phyloP scores from a whole-genome alignment of 2,113 vertebrate species.

The Sapajus apella region DNA sequence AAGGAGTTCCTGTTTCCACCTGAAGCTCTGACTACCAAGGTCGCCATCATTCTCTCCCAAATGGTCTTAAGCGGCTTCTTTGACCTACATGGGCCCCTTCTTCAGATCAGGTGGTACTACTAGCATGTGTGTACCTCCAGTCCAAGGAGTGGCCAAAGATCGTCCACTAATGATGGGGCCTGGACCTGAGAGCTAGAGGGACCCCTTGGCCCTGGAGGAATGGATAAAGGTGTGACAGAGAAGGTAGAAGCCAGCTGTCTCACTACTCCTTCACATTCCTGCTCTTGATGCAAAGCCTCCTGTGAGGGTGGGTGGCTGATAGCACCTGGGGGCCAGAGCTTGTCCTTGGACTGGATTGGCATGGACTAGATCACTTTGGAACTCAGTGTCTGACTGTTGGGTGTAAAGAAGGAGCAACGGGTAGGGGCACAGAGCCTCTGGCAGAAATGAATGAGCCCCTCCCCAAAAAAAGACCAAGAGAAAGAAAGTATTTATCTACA shows the following conservation, averaged over 20 bases:
- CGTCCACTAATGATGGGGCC: background rate
- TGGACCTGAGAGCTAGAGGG: background rate
- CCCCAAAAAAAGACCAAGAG: background rate
- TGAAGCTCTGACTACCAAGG: background rate
- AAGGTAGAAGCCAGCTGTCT: background rate
- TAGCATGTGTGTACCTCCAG: background rate
- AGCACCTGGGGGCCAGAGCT: background rate
- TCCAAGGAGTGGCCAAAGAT: background rate
- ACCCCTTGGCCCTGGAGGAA: background rate
- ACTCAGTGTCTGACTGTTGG: background rate
- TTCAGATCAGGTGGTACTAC: background rate
- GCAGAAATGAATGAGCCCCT: background rate
- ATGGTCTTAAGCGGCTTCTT: background rate
- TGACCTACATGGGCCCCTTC: background rate
- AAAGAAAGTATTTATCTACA: background rate
- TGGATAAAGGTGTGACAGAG: background rate
- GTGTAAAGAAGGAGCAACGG: rapidly evolving
- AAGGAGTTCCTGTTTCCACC: background rate
- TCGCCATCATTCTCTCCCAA: background rate
- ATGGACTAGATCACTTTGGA: background rate
- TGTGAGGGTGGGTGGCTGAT: background rate
- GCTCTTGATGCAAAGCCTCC: background rate
- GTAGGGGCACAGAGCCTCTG: background rate
- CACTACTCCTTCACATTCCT: background rate
- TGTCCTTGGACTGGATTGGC: background rate